phyloP scores from a whole-genome alignment of 2,888 invertebrate species.

The Tyria jacobaeae region DNA sequence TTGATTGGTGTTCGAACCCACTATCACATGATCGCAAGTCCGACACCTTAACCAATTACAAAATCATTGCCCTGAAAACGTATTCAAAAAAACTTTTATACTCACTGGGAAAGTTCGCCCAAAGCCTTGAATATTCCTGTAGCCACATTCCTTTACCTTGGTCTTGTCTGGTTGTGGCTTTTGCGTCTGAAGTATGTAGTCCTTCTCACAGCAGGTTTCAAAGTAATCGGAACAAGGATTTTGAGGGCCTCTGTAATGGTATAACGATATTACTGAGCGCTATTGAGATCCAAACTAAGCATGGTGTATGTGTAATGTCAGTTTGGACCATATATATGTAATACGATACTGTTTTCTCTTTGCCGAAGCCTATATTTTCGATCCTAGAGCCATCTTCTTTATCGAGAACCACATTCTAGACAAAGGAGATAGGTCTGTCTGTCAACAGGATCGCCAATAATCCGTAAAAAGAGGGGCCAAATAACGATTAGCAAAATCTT shows the following conservation, averaged over 20 bases:
- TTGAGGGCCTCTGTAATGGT: constrained; percentile 37
- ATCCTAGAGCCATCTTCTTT: too few relatives aligned
- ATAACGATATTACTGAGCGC: background rate
- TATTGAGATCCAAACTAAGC: background rate
- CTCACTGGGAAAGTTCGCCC: constrained; percentile 83
- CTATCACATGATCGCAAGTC: too few relatives aligned
- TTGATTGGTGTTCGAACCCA: too few relatives aligned
- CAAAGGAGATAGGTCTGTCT: too few relatives aligned
- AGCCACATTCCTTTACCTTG: constrained; percentile 84
- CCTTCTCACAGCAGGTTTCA: constrained; percentile 90
- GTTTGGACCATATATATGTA: too few relatives aligned
- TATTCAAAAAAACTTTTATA: background rate
- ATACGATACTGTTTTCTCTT: too few relatives aligned
- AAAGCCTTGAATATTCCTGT: constrained; percentile 85
- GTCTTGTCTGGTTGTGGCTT: constrained; percentile 70
- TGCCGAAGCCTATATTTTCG: too few relatives aligned
- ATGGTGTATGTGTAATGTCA: too few relatives aligned
- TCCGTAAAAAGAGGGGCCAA: too few relatives aligned
- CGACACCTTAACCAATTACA: background rate
- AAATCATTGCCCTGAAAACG: background rate
- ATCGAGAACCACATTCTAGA: too few relatives aligned
- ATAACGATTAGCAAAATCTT: too few relatives aligned
- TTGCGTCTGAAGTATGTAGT: constrained; percentile 49
- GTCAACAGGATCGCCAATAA: too few relatives aligned
- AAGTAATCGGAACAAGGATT: constrained; percentile 89